phyloP scores from a whole-genome alignment of 2,113 vertebrate genomes.

The Pristiophorus japonicus region DNA sequence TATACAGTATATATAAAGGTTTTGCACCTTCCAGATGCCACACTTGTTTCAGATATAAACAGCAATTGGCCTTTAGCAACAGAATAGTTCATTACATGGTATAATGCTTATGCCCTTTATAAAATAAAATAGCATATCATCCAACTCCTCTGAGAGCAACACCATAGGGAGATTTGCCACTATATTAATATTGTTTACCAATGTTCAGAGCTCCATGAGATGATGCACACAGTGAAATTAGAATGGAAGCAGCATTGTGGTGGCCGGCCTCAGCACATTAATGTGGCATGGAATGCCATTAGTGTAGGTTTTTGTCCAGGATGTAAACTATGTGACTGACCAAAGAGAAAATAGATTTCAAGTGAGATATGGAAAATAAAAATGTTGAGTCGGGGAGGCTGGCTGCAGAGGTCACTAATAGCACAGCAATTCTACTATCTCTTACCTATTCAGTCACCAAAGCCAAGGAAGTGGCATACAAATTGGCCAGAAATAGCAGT shows the following conservation, averaged over 20 bases:
- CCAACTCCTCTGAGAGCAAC: neutral
- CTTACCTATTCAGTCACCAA: neutral
- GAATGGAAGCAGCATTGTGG: neutral
- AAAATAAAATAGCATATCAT: neutral
- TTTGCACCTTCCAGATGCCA: neutral
- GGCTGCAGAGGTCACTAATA: neutral
- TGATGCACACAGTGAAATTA: neutral
- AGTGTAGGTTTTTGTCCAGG: neutral
- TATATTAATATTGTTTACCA: neutral
- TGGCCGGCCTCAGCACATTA: neutral
- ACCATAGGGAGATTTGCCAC: neutral
- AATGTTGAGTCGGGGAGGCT: neutral
- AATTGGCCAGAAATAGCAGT: too few species aligned
- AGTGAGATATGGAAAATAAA: neutral
- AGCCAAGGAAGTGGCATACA: too few species aligned
- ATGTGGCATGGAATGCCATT: neutral
- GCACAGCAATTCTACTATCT: neutral
- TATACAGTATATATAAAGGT: too few species aligned
- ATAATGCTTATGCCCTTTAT: neutral
- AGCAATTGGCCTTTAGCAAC: neutral
- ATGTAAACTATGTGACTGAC: neutral
- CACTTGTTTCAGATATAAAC: neutral
- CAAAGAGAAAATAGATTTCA: neutral
- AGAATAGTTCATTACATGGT: neutral
- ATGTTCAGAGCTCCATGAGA: neutral